These are phyloP conservation scores for Protobothrops flavoviridis DNA, from an alignment of 2,113 vertebrate genomes.

Conservation along the genomic window DNA sequence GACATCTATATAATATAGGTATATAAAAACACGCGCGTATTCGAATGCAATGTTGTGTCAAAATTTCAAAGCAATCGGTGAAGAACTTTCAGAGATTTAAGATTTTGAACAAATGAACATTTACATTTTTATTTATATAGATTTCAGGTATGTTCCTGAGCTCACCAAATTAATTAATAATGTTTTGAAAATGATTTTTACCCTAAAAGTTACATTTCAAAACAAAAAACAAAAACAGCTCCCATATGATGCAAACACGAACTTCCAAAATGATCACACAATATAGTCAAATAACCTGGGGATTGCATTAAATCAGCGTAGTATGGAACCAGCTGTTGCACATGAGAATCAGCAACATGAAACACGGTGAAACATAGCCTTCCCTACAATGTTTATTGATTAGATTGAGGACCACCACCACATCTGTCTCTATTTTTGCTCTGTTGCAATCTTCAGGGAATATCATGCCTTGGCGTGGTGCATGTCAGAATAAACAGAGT, in stretches of 20 bases:
- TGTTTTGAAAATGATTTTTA: neutral
- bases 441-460: slow-evolving; percentile 50
- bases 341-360: slow-evolving; percentile 63
- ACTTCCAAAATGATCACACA: no score
- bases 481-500: slow-evolving; percentile 25
- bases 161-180: neutral
- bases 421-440: slow-evolving; percentile 25
- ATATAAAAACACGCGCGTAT: no score
- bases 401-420: slow-evolving; percentile 57
- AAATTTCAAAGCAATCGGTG: no score
- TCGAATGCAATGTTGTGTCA: no score
- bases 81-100: no score
- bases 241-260: no score
- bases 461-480: slow-evolving; percentile 7
- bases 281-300: no score
- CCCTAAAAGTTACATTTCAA: no score
- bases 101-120: no score
- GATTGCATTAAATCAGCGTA: neutral
- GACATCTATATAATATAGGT: no score
- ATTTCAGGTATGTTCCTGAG: neutral
- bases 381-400: slow-evolving; percentile 65
- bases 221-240: no score
- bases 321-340: slow-evolving; percentile 49
- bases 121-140: no score
- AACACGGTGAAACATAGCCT: slow-evolving; percentile 65